Conservation (phyloP, 2,113 vertebrate genomes). For the Columba livia region DNA sequence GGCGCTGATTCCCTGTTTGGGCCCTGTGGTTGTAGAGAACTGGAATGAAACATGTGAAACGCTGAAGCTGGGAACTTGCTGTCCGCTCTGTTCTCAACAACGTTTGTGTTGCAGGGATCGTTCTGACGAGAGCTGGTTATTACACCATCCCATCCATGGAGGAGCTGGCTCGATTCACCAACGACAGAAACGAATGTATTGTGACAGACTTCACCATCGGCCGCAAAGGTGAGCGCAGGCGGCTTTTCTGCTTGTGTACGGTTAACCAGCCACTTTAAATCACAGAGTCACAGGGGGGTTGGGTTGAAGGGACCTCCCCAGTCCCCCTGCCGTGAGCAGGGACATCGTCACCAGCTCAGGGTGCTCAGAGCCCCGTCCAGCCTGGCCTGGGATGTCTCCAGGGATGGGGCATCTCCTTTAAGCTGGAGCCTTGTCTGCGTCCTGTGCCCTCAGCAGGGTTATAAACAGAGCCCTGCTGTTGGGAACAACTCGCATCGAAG, state of each 20-base stretch:
- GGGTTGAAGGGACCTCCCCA: no score
- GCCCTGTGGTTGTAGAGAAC: neutral
- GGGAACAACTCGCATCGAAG: rapidly evolving
- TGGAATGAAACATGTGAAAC: neutral
- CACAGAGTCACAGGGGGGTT: no score
- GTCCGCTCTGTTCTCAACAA: neutral
- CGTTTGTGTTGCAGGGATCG: constrained; percentile 77
- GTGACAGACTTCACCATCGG: constrained; percentile 94
- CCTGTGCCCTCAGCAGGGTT: neutral
- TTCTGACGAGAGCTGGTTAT: constrained; percentile 87
- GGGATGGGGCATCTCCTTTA: no score
- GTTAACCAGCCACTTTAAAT: no score
- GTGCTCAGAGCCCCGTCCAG: no score
- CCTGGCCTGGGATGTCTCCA: no score
- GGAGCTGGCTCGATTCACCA: constrained; percentile 85
- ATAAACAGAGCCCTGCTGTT: rapidly evolving
- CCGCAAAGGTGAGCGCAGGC: constrained; percentile 81
- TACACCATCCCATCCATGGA: constrained; percentile 95
- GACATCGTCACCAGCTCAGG: no score
- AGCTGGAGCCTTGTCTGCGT: no score
- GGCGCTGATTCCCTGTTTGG: neutral
- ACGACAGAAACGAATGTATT: constrained; percentile 83
- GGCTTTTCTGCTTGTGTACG: rapidly evolving
- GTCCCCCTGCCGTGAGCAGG: no score
- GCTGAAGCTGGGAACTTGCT: rapidly evolving